Conservation (phyloP, 92 coral and sea anemone species). For the Blastomussa wellsi region DNA sequence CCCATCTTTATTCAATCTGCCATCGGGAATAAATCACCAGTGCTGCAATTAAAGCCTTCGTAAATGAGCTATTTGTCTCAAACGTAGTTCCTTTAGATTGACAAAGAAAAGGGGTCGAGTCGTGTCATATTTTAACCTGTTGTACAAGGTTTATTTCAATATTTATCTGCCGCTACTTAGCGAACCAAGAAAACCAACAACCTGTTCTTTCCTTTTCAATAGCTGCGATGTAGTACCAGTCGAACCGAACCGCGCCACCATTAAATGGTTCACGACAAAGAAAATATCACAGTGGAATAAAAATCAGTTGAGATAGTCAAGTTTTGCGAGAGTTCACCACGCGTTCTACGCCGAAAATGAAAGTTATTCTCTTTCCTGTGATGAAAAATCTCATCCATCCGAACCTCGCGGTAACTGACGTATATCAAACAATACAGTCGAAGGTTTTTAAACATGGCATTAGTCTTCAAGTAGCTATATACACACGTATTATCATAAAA, state of each 20-base stretch:
- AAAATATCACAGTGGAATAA: not conserved
- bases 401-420: not conserved
- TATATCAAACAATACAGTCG: not conserved
- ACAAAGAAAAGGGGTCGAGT: not conserved
- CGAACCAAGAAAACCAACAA: not conserved
- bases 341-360: not conserved
- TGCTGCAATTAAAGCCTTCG: not conserved
- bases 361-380: not conserved
- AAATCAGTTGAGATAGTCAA: not conserved
- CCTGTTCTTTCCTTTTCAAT: not conserved
- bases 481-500: not conserved
- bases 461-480: not conserved
- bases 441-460: not conserved
- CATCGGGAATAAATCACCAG: not conserved
- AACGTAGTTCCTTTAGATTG: not conserved
- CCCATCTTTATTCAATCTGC: not conserved
- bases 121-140: not conserved
- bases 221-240: slow-evolving; percentile 22
- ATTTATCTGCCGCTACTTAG: not conserved
- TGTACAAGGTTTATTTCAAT: not conserved
- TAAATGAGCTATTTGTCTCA: not conserved
- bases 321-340: not conserved
- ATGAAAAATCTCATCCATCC: not conserved
- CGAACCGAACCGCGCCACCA: not conserved
- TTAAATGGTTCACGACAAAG: slow-evolving; percentile 13